Evolutionary conservation across 2,797 vertebrate genomes (phyloP), one percentile per base, ranked within the genome.

Genomic region (Danio choprae): DNA sequence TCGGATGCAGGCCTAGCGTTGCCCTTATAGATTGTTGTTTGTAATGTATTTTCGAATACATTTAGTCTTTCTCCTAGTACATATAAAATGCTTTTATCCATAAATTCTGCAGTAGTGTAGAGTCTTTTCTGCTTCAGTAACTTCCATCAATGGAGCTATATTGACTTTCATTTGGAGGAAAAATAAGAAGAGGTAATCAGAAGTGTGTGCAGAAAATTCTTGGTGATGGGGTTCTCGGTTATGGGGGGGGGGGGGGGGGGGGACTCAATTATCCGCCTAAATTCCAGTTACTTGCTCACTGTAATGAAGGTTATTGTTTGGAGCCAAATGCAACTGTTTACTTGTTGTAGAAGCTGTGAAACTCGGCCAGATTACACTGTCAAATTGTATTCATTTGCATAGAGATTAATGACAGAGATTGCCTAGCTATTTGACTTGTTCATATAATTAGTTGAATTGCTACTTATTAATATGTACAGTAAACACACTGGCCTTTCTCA

Each of bases 321-420:
- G 38, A 72, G 53, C 40, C 18, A 44, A 55, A 58, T 43, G 46
- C 16, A 69, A 69, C 44, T 81, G 50, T 81, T 78, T 77, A 60
- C 63, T 69, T 74, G n/a, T 68, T 68, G 58, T 75, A 77, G 74
- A 75, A 56, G 29, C 50, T 68, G 63, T 85, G 64, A 81, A 83
- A 77, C n/a, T 51, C 36, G 22, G 58, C 65, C 74, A 71, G 81
- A 76, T 63, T 67, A 65, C 75, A 58, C 41, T 29, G 15, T 76
- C 58, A 85, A 79, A 81, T 71, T 70, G 22, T 69, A 81, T 74
- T 74, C 2, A 75, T 81, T 71, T 81, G 76, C 65, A 41, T 22
- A 22, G n/a, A 40, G 29, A 78, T 60, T 78, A 70, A 78, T 77
- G 43, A 59, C 15, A 48, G 53, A 68, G 53, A 68, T 77, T 20